These are phyloP conservation scores for Tachysurus vachellii DNA, from an alignment of 2,113 vertebrate genomes.

Conservation along the genomic window DNA sequence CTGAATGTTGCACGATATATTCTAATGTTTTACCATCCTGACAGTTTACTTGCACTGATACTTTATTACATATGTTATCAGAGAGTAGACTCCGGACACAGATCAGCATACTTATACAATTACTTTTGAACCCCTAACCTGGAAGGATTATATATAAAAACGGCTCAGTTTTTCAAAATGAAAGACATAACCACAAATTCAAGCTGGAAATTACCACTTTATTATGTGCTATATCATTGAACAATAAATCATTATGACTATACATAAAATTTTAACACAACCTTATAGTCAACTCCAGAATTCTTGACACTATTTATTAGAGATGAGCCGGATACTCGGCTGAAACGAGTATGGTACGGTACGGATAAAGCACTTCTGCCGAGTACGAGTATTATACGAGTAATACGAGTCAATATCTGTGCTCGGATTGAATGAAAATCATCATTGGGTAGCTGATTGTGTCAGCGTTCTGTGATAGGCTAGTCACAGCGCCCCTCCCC, in stretches of 20 bases:
- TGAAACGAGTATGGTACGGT: too few relatives aligned
- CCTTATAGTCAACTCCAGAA: background rate
- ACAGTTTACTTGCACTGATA: constrained; percentile 9
- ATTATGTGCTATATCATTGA: background rate
- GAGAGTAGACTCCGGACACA: background rate
- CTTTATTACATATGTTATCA: background rate
- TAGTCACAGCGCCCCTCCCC: too few relatives aligned
- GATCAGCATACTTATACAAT: background rate
- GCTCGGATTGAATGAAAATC: too few relatives aligned
- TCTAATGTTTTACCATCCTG: background rate
- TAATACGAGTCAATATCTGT: too few relatives aligned
- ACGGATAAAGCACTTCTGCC: too few relatives aligned
- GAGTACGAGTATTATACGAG: too few relatives aligned
- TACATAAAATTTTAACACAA: background rate
- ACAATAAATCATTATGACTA: background rate
- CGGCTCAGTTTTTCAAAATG: background rate
- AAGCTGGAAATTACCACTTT: background rate
- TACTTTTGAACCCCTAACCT: background rate
- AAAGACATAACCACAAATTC: background rate
- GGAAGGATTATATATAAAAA: background rate
- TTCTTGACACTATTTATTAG: background rate
- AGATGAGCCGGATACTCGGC: too few relatives aligned
- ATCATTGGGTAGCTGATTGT: too few relatives aligned
- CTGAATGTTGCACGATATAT: background rate
- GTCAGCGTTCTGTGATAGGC: too few relatives aligned